Percentiles rank a stretch among this genome's conserved stretches.
Conservation (phyloP, 2,888 invertebrate species). For the Cephus pulcher region DNA sequence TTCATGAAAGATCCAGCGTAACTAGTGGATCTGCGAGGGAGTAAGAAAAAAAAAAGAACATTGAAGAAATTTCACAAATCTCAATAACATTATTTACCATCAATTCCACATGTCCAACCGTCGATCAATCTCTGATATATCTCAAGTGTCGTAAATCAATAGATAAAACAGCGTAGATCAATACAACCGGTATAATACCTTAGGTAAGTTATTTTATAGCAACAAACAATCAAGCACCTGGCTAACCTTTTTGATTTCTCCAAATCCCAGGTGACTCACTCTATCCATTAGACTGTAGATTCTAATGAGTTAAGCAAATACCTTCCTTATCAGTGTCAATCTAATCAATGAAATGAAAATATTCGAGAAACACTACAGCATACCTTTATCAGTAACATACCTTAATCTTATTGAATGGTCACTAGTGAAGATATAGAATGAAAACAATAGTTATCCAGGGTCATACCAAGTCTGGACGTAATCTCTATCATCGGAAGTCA, state of each 20-base stretch:
- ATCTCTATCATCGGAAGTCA: neutral
- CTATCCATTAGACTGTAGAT: neutral
- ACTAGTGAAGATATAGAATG: neutral
- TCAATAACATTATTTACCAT: neutral
- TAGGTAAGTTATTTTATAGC: neutral
- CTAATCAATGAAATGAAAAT: neutral
- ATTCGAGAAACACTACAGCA: neutral
- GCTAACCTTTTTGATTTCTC: neutral
- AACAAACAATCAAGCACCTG: neutral
- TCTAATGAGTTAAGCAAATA: neutral
- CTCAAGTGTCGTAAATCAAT: neutral
- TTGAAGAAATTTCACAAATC: neutral
- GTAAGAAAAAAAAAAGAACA: neutral
- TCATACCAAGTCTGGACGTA: neutral
- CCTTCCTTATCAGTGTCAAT: neutral
- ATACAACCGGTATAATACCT: neutral
- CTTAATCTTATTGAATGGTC: neutral
- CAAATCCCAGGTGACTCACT: neutral
- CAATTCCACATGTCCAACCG: neutral
- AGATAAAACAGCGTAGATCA: neutral
- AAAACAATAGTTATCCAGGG: neutral
- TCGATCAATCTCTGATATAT: neutral
- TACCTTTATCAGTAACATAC: neutral
- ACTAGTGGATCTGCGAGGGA: neutral
- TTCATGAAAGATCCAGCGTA: neutral